These are phyloP conservation scores for Barbus barbus DNA, from an alignment of 2,113 vertebrate genomes.

Conservation along the genomic window DNA sequence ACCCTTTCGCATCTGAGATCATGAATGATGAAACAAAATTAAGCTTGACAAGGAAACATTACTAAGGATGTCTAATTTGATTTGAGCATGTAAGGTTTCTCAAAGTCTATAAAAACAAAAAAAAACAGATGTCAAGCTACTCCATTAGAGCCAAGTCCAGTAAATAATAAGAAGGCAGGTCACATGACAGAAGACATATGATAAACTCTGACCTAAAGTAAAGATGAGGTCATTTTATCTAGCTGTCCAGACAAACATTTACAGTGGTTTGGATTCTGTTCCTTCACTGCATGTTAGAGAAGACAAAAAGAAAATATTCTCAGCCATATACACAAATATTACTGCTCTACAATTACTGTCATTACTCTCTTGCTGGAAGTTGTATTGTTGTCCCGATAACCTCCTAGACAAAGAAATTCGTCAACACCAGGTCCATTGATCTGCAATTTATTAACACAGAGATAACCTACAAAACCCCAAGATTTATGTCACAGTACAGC, in stretches of 20 bases:
- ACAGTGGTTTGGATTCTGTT: not conserved
- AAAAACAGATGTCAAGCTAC: not conserved
- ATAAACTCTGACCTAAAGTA: not conserved
- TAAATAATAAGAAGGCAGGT: not conserved
- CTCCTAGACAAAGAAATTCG: too few species aligned
- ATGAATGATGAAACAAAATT: not conserved
- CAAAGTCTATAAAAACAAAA: too few species aligned
- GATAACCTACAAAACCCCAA: too few species aligned
- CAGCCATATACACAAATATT: too few species aligned
- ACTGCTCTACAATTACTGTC: too few species aligned
- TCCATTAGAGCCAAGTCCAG: not conserved
- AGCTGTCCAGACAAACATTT: not conserved
- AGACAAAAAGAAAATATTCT: not conserved
- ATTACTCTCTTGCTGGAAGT: too few species aligned
- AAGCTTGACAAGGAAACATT: not conserved
- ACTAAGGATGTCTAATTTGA: not conserved
- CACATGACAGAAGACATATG: not conserved
- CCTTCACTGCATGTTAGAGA: not conserved
- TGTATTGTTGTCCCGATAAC: too few species aligned
- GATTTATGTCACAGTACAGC: too few species aligned
- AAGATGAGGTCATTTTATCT: not conserved
- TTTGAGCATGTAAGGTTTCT: not conserved
- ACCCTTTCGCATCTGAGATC: not conserved
- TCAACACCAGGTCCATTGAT: too few species aligned
- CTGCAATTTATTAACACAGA: too few species aligned